Conservation (phyloP, 2,113 vertebrate genomes). For the Mugil cephalus region DNA sequence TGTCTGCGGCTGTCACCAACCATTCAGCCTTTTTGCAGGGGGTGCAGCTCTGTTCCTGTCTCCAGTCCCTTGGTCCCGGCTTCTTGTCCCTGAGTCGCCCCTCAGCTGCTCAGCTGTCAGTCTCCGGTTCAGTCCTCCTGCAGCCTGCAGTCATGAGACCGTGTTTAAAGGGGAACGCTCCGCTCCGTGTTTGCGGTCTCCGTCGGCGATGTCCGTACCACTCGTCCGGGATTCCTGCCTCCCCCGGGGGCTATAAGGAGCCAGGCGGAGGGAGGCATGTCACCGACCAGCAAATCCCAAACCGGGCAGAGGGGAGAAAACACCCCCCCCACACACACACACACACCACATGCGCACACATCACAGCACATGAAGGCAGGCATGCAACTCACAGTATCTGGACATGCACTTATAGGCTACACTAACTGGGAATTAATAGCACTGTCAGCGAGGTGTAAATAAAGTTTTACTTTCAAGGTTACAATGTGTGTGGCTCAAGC, state of each 20-base stretch:
- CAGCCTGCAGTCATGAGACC: constrained; percentile 88
- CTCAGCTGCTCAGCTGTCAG: background rate
- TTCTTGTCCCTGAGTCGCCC: background rate
- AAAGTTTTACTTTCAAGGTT: no score
- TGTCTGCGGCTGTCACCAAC: constrained; percentile 8
- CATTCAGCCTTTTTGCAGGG: constrained; percentile 39
- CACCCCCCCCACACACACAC: no score
- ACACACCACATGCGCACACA: constrained; percentile 12
- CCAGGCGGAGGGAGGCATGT: constrained; percentile 88
- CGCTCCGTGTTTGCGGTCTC: constrained; percentile 85
- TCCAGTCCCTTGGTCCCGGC: constrained; percentile 7
- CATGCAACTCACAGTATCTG: background rate
- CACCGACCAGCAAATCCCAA: constrained; percentile 88
- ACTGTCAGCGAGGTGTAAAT: no score
- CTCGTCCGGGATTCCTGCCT: constrained; percentile 89
- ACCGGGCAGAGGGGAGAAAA: constrained; percentile 52
- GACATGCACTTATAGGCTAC: background rate
- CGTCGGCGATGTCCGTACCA: constrained; percentile 95
- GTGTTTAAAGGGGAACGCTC: constrained; percentile 86
- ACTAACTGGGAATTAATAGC: background rate
- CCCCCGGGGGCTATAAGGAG: constrained; percentile 86
- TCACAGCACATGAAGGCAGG: background rate
- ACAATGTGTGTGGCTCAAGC: no score
- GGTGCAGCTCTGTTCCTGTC: constrained; percentile 22
- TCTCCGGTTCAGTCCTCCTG: constrained; percentile 40